Evolutionary conservation across 1,140 invertebrate genomes (phyloP).

Genomic region (Anastrepha ludens): DNA sequence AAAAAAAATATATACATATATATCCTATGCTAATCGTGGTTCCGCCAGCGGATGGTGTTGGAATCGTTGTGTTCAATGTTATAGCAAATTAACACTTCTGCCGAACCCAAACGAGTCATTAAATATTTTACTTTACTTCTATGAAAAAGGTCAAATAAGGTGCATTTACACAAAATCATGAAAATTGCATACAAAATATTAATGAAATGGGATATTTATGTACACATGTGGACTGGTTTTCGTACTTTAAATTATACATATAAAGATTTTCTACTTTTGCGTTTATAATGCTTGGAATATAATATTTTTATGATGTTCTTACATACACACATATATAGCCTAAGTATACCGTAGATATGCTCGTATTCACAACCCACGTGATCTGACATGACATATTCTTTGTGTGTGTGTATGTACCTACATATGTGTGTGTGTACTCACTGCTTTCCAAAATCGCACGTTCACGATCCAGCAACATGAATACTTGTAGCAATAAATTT

Average conservation of each 20-base stretch:
- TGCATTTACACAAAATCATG: too few relatives aligned
- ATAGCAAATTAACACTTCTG: constrained; percentile 7
- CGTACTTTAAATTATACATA: background rate
- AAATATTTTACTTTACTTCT: background rate
- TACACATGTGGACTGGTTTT: background rate
- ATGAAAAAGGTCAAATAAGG: background rate
- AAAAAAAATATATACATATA: too few relatives aligned
- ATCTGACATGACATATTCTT: too few relatives aligned
- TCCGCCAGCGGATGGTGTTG: background rate
- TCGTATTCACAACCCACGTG: too few relatives aligned
- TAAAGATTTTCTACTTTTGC: background rate
- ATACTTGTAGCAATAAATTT: constrained; percentile 37
- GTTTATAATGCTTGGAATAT: background rate
- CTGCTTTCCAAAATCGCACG: too few relatives aligned
- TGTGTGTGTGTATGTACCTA: background rate
- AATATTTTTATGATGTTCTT: background rate
- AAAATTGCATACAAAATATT: too few relatives aligned
- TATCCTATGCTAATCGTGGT: too few relatives aligned
- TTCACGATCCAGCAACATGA: background rate
- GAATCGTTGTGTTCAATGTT: background rate
- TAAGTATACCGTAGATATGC: background rate
- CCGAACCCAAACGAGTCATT: background rate
- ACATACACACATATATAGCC: background rate
- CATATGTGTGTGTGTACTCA: too few relatives aligned
- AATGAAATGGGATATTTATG: too few relatives aligned